Evolutionary conservation across 2,797 vertebrate species (phyloP).

Genomic region (Sus cebifrons): DNA sequence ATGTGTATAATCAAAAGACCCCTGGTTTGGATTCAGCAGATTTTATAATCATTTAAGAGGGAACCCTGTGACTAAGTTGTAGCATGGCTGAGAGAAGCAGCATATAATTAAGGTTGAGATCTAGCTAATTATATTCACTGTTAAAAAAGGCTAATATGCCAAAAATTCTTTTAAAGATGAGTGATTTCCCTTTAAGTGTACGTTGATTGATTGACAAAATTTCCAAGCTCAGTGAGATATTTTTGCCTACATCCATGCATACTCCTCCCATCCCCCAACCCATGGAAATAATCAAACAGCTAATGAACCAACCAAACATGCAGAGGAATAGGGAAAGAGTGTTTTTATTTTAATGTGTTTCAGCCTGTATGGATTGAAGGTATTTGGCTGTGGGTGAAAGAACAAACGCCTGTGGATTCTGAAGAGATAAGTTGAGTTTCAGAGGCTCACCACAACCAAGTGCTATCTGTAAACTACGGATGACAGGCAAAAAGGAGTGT

Average conservation of each 20-base stretch:
- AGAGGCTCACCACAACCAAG: neutral
- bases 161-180: conserved; percentile 42
- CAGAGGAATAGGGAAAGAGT: neutral
- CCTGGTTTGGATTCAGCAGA: neutral
- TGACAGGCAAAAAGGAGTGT: neutral
- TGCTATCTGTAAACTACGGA: neutral
- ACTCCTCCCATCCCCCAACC: neutral
- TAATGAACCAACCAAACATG: neutral
- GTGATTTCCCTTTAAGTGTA: neutral
- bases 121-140: neutral
- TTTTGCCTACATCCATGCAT: neutral
- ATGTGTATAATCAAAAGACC: neutral
- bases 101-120: conserved; percentile 55
- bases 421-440: neutral
- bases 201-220: neutral
- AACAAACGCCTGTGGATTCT: neutral
- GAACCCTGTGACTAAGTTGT: neutral
- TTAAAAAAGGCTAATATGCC: neutral
- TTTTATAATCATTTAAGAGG: neutral
- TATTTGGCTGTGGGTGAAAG: neutral
- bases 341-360: neutral
- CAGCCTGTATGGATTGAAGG: neutral
- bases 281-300: neutral
- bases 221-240: neutral
- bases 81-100: neutral